phyloP scores from a whole-genome alignment of 1,140 invertebrate species.

The Phymastichus coffea region DNA sequence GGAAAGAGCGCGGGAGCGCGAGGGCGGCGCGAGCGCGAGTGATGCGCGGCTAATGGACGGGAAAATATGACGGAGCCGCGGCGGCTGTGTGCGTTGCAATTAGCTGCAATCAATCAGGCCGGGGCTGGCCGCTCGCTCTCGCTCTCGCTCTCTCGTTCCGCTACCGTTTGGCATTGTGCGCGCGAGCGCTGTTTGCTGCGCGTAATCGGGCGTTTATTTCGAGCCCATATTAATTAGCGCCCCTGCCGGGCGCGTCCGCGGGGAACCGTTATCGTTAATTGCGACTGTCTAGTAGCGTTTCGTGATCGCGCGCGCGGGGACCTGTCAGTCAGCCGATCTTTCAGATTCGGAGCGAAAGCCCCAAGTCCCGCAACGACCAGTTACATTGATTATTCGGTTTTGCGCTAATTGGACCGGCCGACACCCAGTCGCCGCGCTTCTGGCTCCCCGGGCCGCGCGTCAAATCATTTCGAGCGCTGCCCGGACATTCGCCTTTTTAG shows the following conservation, averaged over 20 bases:
- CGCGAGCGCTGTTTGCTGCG: slow-evolving; percentile 46
- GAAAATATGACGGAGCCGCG: no score
- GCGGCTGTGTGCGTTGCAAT: slow-evolving; percentile 58
- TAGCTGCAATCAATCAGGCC: slow-evolving; percentile 58
- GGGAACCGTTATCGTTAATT: slow-evolving; percentile 49
- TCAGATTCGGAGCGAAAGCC: slow-evolving; percentile 10
- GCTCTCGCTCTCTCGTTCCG: background rate
- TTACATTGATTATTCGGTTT: slow-evolving; percentile 11
- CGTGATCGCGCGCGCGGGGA: background rate
- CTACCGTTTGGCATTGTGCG: no score
- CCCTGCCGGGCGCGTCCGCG: slow-evolving; percentile 22
- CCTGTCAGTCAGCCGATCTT: background rate
- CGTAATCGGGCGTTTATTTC: slow-evolving; percentile 59
- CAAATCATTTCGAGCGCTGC: no score
- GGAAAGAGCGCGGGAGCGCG: no score
- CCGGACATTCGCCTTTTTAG: no score
- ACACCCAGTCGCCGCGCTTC: no score
- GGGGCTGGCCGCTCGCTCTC: background rate
- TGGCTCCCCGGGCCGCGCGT: no score
- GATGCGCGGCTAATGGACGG: no score
- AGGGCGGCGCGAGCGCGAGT: no score
- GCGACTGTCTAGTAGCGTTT: slow-evolving; percentile 40
- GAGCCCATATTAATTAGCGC: slow-evolving; percentile 51
- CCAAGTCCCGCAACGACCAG: background rate
- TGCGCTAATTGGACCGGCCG: slow-evolving; percentile 20